These are phyloP conservation scores for Bostrychus sinensis DNA, from an alignment of 2,113 vertebrate genomes.

Conservation along the genomic window DNA sequence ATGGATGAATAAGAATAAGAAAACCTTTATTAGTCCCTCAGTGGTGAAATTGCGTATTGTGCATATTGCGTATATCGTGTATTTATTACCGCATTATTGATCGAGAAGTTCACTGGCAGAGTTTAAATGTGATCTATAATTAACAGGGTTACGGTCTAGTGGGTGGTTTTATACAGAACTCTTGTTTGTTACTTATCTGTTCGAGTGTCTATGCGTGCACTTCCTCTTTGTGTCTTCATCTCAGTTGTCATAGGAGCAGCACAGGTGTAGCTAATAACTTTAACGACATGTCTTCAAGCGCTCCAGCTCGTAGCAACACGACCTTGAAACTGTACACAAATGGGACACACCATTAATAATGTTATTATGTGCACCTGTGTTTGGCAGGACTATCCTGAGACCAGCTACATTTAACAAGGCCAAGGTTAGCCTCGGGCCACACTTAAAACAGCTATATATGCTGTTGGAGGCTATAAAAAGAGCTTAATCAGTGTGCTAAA, in stretches of 20 bases:
- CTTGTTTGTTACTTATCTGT: no score
- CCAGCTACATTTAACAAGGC: conserved; percentile 25
- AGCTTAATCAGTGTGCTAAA: not conserved
- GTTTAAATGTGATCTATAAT: no score
- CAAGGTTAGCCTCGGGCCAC: conserved; percentile 17
- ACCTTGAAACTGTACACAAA: conserved; percentile 12
- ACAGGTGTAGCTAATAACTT: conserved; percentile 7
- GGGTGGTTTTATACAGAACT: conserved; percentile 17
- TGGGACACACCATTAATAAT: conserved; percentile 29
- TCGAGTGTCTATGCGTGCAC: not conserved
- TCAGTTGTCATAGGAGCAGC: conserved; percentile 11
- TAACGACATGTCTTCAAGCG: conserved; percentile 30
- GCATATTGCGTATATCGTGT: no score
- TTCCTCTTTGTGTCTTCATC: conserved; percentile 3
- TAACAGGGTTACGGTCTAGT: no score
- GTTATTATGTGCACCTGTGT: conserved; percentile 39
- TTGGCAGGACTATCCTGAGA: conserved; percentile 10
- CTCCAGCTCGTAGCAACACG: conserved; percentile 2
- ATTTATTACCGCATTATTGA: no score
- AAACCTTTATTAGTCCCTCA: no score
- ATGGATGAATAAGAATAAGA: no score
- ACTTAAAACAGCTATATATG: conserved; percentile 13
- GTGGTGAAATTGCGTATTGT: no score
- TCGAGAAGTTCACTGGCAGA: no score
- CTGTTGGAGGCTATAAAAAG: conserved; percentile 11